Evolutionary conservation across 1,140 invertebrate genomes (phyloP), one percentile per base, ranked within the genome.

Genomic region (Calephelis virginiensis): DNA sequence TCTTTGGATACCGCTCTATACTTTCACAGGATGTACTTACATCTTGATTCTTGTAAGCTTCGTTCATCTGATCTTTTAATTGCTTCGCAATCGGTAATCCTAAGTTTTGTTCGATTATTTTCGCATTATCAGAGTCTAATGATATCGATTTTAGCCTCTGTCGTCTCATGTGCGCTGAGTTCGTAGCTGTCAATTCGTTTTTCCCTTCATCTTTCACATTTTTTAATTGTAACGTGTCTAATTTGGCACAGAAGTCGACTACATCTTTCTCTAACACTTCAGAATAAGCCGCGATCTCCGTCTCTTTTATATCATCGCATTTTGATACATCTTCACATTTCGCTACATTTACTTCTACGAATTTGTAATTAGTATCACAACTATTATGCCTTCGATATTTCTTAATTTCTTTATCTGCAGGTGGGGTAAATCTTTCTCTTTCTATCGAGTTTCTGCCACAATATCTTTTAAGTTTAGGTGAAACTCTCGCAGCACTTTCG

Each of bases 141-240:
- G 92, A 92, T 73, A 92, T 92, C n/a, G 91, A 92, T 78, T 92
- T 92, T 62, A 92, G 72, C 68, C 92, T 77, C 69, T 92, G 91
- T 66, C 92, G 70, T 74, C 92, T 81, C 28, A 83, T 83, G 61
- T 89, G 83, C 3, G 85, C 91, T n/a, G 87, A 80, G 64, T 81
- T 89, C 47, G 80, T 13, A 71, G 70, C 28, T 86, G 67, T 68
- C 84, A 85, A 47, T 82, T 76, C 62, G 71, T 69, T 62, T 80
- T 83, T 43, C 81, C 76, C 64, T 85, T 75, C 43, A 65, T 60
- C 56, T 78, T 83, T 56, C 45, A 71, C 28, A 28, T 28, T 69
- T 46, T 85, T 77, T n/a, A 91, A 78, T 50, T 82, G 70, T 14
- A 89, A 63, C 62, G 78, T 72, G 11, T 87, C 80, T 65, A 88